Conservation (phyloP, 2,113 vertebrate genomes). For the Puma concolor region DNA sequence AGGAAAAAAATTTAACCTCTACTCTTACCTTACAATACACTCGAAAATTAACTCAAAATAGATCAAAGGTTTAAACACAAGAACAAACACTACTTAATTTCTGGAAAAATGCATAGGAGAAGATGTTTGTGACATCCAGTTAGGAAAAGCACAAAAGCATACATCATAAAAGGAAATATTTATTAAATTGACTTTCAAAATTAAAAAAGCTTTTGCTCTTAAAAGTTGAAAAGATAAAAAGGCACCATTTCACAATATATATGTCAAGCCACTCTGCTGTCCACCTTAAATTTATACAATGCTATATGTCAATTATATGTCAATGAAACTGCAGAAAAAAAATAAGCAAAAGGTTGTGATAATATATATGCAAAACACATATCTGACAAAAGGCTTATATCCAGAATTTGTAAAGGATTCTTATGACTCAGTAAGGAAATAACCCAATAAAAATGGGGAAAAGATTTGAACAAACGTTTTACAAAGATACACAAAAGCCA, state of each 20-base stretch:
- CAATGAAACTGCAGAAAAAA: neutral
- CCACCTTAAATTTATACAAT: neutral
- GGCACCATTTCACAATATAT: neutral
- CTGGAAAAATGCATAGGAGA: neutral
- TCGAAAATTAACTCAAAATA: neutral
- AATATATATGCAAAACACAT: neutral
- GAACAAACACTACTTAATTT: conserved; percentile 34
- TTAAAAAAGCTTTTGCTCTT: conserved; percentile 46
- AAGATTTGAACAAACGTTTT: neutral
- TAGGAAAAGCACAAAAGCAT: neutral
- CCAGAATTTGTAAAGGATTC: neutral
- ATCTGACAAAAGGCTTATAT: neutral
- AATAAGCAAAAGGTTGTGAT: neutral
- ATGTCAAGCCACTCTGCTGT: neutral
- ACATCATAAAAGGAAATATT: neutral
- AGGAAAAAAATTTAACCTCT: neutral
- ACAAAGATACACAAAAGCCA: neutral
- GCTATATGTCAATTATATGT: neutral
- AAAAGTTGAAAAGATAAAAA: conserved; percentile 9
- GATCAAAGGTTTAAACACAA: neutral
- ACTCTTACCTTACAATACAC: neutral
- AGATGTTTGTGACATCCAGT: neutral
- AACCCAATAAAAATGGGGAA: neutral
- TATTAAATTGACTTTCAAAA: neutral
- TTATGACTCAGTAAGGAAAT: conserved; percentile 12